A percentile compares a stretch with the other conserved stretches of the same genome.
Conservation (phyloP, 1,140 invertebrate genomes). For the Laupala kohalensis region DNA sequence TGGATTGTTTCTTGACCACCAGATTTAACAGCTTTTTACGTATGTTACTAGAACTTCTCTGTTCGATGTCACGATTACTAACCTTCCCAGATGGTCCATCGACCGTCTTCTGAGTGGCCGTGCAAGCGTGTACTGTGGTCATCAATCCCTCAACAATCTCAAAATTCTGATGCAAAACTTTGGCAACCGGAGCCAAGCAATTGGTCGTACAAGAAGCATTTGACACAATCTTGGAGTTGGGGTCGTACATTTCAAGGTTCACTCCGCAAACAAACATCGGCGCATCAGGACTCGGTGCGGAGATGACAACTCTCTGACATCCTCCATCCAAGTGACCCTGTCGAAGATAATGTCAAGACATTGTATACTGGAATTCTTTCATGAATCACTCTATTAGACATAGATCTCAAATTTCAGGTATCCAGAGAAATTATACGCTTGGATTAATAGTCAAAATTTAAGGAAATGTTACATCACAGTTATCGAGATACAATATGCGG, state of each 20-base stretch:
- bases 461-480: too few species aligned
- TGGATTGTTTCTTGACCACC: too few species aligned
- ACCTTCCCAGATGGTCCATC: conserved; percentile 89
- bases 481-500: too few species aligned
- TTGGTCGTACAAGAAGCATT: conserved; percentile 99
- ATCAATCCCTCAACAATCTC: conserved; percentile 92
- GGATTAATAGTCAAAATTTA: too few species aligned
- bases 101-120: conserved; percentile 95
- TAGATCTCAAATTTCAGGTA: too few species aligned
- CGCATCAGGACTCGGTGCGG: conserved; percentile 93
- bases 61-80: too few species aligned
- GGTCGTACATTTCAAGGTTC: conserved; percentile 78
- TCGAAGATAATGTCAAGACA: too few species aligned
- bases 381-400: too few species aligned
- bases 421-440: too few species aligned
- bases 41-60: too few species aligned
- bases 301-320: conserved; percentile 95
- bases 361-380: too few species aligned
- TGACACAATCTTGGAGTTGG: conserved; percentile 71
- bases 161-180: conserved; percentile 90
- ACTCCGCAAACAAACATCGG: conserved; percentile 97
- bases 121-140: conserved; percentile 97
- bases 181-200: conserved; percentile 94
- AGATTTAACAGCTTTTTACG: too few species aligned
- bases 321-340: conserved; percentile 72